Evolutionary conservation across 2,797 vertebrate species (phyloP), one percentile per base, ranked within the genome.

Genomic region (Falco novaeseelandiae): DNA sequence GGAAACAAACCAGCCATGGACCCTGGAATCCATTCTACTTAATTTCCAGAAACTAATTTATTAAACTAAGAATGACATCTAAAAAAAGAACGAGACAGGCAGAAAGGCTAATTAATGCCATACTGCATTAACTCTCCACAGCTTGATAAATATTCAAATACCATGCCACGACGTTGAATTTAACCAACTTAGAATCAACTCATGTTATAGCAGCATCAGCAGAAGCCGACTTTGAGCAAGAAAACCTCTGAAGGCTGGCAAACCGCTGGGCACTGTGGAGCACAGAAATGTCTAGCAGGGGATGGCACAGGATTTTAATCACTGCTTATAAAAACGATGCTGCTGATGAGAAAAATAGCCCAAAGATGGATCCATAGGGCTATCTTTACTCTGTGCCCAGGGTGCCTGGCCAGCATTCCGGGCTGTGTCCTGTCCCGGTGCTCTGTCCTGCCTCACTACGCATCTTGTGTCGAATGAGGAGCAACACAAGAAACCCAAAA

Each of bases 51-150:
- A 96, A 94, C 90, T 93, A 96, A 98, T 97, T 95, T 96, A 96
- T 97, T 96, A 97, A 95, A 96, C 89, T 90, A 94, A 97, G 95
- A 98, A 95, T 91, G 97, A 97, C 96, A 97, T 96, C 93, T 94
- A 90, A 96, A 97, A 97, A 94, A 95, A 94, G 97, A 97, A 97
- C 88, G 77, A 89, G 96, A 95, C 95, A 96, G 97, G 95, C 93
- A 97, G 97, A 94, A 95, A 97, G 96, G 96, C 96, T 97, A 98
- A 98, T 98, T 97, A 97, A 97, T 97, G 97, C 97, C 95, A 97
- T 69, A 81, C 89, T 82, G 96, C 96, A 96, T 98, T 98, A 97
- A 97, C 81, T 98, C 97, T 97, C 96, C 71, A 74, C 91, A 87
- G 97, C 78, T 82, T 93, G 93, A 96, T 96, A 97, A 97, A 98